Conservation (phyloP, 2,888 invertebrate genomes). For the Papilio elwesi region DNA sequence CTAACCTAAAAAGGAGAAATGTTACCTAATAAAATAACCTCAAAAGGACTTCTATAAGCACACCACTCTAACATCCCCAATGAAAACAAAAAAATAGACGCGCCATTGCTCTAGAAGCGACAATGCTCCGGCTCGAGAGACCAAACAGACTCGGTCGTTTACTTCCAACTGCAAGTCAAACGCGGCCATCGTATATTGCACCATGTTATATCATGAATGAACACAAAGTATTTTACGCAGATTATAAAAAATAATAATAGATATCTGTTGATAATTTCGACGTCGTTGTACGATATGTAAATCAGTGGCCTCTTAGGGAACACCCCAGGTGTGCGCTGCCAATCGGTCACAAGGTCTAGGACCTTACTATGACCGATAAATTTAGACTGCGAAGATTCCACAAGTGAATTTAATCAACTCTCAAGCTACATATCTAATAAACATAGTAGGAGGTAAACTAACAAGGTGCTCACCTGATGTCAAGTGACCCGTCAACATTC, state of each 20-base stretch:
- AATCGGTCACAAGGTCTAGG: neutral
- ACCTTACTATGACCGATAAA: neutral
- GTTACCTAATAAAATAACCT: too few relatives aligned
- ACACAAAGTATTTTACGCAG: slow-evolving; percentile 10
- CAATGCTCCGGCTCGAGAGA: neutral
- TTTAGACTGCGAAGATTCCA: neutral
- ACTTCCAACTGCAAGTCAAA: neutral
- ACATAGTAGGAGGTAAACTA: too few relatives aligned
- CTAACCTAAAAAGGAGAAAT: too few relatives aligned
- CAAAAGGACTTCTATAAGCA: too few relatives aligned
- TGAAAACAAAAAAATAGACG: neutral
- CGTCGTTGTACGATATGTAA: slow-evolving; percentile 13
- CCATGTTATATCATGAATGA: slow-evolving; percentile 14
- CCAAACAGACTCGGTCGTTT: neutral
- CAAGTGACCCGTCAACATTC: too few relatives aligned
- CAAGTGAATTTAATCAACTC: too few relatives aligned
- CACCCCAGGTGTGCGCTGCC: slow-evolving; percentile 5
- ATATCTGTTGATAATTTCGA: neutral
- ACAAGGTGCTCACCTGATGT: too few relatives aligned
- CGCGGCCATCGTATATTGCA: neutral
- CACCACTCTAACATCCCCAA: too few relatives aligned
- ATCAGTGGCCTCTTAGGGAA: slow-evolving; percentile 6
- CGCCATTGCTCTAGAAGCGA: neutral
- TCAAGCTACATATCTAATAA: too few relatives aligned
- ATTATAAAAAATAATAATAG: slow-evolving; percentile 11